Evolutionary conservation across 2,113 vertebrate species (phyloP).

Genomic region (Eubucco bourcierii): DNA sequence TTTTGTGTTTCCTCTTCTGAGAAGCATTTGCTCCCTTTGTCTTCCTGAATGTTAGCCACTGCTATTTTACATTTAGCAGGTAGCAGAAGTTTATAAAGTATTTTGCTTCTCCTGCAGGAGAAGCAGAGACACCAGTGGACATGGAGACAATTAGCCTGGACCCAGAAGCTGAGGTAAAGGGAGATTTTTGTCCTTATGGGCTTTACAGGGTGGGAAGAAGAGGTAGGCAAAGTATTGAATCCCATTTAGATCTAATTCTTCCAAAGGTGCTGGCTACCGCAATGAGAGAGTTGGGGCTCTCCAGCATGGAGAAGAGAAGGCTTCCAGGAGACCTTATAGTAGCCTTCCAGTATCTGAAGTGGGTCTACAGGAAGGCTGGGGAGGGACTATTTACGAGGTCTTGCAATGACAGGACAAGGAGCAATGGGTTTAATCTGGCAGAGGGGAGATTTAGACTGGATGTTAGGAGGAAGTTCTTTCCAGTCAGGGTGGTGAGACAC

Average conservation of each 20-base stretch:
- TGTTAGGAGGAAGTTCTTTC: too few species aligned
- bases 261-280: background rate
- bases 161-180: constrained; percentile 92
- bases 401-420: too few species aligned
- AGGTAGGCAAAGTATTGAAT: background rate
- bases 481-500: too few species aligned
- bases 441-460: too few species aligned
- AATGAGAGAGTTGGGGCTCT: too few species aligned
- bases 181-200: background rate
- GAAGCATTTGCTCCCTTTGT: background rate
- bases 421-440: too few species aligned
- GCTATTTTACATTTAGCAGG: background rate
- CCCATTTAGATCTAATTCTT: background rate
- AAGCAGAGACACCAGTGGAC: constrained; percentile 91
- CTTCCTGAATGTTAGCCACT: background rate
- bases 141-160: constrained; percentile 96
- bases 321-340: too few species aligned
- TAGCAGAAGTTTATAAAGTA: background rate
- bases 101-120: constrained; percentile 73
- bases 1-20: background rate
- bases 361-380: too few species aligned
- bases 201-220: background rate
- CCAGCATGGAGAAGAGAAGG: too few species aligned
- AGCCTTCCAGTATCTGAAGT: too few species aligned
- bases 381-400: too few species aligned